Percentiles rank a stretch among this genome's conserved stretches.
Evolutionary conservation across 2,797 vertebrate species (phyloP).

Genomic region (Lepidocolaptes lacrymiger): DNA sequence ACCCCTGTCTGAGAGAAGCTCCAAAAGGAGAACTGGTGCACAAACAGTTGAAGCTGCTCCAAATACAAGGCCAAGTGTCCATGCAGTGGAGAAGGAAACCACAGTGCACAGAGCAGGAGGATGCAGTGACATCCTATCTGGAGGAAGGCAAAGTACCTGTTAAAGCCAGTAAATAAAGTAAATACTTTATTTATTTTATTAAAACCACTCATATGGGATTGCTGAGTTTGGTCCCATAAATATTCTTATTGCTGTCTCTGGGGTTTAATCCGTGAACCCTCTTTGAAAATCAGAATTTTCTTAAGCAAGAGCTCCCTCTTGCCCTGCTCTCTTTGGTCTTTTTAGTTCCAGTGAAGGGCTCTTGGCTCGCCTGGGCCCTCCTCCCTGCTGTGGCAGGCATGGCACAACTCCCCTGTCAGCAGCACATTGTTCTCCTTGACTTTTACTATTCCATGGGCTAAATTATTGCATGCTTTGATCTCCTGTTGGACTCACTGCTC

Average conservation of each 20-base stretch:
- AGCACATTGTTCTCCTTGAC: slow-evolving; percentile 13
- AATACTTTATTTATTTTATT: no score
- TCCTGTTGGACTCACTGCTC: not conserved
- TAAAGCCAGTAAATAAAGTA: not conserved
- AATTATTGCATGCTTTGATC: slow-evolving; percentile 27
- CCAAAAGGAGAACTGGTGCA: not conserved
- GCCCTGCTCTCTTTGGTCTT: not conserved
- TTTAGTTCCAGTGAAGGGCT: not conserved
- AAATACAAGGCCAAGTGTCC: not conserved
- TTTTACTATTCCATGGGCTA: slow-evolving; percentile 24
- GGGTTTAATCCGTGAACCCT: not conserved
- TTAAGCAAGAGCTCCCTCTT: not conserved
- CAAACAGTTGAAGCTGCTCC: not conserved
- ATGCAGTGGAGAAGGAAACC: not conserved
- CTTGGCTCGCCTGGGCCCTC: not conserved
- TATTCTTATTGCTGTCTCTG: not conserved
- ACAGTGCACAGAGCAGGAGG: not conserved
- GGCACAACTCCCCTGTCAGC: slow-evolving; percentile 2
- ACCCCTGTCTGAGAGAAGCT: not conserved
- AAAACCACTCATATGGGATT: not conserved
- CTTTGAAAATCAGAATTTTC: not conserved
- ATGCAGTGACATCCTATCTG: not conserved
- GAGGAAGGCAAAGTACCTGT: not conserved
- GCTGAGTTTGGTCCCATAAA: not conserved
- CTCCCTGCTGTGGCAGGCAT: not conserved